phyloP scores from a whole-genome alignment of 2,797 vertebrate genomes.

The Oreonectes daqikongensis region DNA sequence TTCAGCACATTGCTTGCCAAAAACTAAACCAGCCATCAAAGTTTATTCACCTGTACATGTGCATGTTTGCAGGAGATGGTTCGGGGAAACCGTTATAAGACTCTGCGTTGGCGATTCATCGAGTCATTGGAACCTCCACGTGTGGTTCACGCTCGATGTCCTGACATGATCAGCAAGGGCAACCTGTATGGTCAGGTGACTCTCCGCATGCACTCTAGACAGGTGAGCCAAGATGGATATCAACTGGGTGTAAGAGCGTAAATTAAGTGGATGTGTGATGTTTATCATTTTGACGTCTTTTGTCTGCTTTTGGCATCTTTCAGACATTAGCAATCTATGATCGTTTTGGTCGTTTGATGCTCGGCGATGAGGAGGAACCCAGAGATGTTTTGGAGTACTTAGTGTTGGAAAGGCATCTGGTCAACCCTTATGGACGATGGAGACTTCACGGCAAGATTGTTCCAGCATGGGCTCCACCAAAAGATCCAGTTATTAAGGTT shows the following conservation, averaged over 20 bases:
- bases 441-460: slow-evolving; percentile 93
- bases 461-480: slow-evolving; percentile 89
- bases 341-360: slow-evolving; percentile 91
- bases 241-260: background rate
- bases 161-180: slow-evolving; percentile 79
- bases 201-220: slow-evolving; percentile 87
- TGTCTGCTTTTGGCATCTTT: background rate
- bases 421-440: slow-evolving; percentile 87
- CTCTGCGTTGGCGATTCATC: slow-evolving; percentile 85
- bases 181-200: slow-evolving; percentile 93
- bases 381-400: slow-evolving; percentile 92
- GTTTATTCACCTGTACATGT: background rate
- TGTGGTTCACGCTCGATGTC: slow-evolving; percentile 86
- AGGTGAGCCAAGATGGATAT: slow-evolving; percentile 71
- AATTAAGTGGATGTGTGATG: background rate
- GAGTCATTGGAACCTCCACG: slow-evolving; percentile 86
- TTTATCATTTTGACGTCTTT: background rate
- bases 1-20: background rate
- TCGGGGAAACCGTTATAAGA: slow-evolving; percentile 86
- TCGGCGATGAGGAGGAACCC: slow-evolving; percentile 84
- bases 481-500: slow-evolving; percentile 89
- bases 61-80: slow-evolving; percentile 86
- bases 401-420: slow-evolving; percentile 88
- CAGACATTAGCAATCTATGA: slow-evolving; percentile 92
- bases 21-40: background rate